These are phyloP conservation scores for Thymelicus sylvestris DNA, from an alignment of 2,888 invertebrate genomes.

Conservation along the genomic window DNA sequence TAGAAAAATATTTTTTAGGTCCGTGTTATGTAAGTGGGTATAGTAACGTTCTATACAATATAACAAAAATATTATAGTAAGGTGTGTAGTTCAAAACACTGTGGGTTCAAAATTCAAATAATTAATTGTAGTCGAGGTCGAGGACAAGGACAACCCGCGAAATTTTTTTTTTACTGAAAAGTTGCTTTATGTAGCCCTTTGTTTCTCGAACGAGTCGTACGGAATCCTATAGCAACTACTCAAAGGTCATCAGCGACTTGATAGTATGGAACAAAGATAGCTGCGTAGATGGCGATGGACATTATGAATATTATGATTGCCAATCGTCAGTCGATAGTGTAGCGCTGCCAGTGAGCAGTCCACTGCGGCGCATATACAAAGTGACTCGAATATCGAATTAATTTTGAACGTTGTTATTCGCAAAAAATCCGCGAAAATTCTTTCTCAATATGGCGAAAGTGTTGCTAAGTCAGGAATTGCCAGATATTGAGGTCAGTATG, in stretches of 20 bases:
- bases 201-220: constrained; percentile 1
- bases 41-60: no score
- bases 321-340: constrained; percentile 64
- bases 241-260: constrained; percentile 3
- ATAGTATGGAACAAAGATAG: constrained; percentile 31
- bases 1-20: no score
- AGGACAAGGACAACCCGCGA: no score
- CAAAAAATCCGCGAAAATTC: constrained; percentile 13
- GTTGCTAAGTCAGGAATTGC: constrained; percentile 88
- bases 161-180: no score
- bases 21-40: no score
- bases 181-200: not conserved
- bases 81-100: no score
- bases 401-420: constrained; percentile 16
- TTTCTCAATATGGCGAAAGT: constrained; percentile 73
- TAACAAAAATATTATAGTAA: no score
- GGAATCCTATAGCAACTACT: not conserved
- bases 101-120: no score
- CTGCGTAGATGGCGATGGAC: constrained; percentile 9
- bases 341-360: constrained; percentile 83
- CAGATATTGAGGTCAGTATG: constrained; percentile 91
- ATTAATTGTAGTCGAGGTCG: no score
- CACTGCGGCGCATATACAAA: constrained; percentile 52
- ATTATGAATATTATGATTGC: not conserved
- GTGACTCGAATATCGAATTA: constrained; percentile 26